Percentiles rank a stretch among this genome's conserved stretches.
phyloP scores from a whole-genome alignment of 2,797 vertebrate genomes.

The Bryconaethiops microstoma region DNA sequence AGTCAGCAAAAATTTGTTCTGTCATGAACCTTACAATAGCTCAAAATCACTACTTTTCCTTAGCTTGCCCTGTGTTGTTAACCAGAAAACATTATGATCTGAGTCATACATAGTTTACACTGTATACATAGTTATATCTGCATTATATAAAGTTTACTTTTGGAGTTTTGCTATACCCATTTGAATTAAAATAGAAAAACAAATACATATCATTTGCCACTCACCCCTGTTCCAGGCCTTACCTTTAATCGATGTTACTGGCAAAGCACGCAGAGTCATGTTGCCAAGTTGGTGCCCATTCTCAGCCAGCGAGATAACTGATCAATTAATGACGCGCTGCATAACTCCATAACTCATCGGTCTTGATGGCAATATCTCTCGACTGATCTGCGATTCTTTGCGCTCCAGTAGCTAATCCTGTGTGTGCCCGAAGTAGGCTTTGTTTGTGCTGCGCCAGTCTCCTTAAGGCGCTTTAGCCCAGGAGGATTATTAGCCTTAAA shows the following conservation, averaged over 20 bases:
- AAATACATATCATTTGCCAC: no score
- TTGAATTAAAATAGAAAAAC: not conserved
- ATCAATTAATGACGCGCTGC: conserved; percentile 22
- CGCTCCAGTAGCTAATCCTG: conserved; percentile 25
- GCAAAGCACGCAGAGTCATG: not conserved
- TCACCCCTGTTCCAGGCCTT: not conserved
- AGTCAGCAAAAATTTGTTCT: not conserved
- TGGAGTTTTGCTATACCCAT: no score
- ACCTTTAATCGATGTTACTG: not conserved
- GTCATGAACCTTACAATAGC: not conserved
- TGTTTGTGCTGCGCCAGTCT: conserved; percentile 62
- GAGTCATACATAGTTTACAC: not conserved
- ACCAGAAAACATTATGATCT: not conserved
- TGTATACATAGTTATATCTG: no score
- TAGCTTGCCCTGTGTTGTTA: not conserved
- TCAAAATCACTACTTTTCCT: not conserved
- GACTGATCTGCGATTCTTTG: conserved; percentile 27
- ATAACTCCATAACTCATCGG: conserved; percentile 27
- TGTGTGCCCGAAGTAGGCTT: conserved; percentile 49
- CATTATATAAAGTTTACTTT: not conserved
- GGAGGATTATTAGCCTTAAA: conserved; percentile 77
- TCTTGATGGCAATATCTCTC: conserved; percentile 14
- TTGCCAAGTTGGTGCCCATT: not conserved
- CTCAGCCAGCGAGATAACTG: not conserved
- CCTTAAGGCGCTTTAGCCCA: conserved; percentile 72